Base-by-base conservation (phyloP, 1,140 invertebrate species). In the Vollenhovia emeryi region DNA sequence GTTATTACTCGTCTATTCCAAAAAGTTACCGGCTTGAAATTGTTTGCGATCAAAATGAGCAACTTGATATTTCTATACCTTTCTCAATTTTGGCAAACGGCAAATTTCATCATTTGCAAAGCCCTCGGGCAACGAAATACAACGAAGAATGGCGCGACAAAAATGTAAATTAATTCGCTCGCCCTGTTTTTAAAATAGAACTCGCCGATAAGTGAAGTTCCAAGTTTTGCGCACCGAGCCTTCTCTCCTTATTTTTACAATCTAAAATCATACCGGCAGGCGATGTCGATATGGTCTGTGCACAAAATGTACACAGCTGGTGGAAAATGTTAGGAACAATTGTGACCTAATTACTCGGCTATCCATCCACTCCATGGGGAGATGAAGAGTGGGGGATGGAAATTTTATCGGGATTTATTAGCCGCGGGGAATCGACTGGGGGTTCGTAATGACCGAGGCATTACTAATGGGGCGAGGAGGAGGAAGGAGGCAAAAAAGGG, bases 381-480 rank as follows among this genome's bases (percentile, higher is more conserved):
- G 13, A 48, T 5, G 27, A 30, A n/a, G 30, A 59, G n/a, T 15
- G 43, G 52, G 21, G 71, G 59, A 80, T 89, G 87, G 89, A 89
- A 93, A 92, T 92, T 93, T 93, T 89, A 92, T 92, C 88, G 90
- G 87, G 89, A 92, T 93, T 93, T 93, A 93, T 93, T 91, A 93
- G 88, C 89, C 89, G 83, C 90, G 92, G 90, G 88, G 93, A 93
- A 93, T 93, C 90, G 91, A 91, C 89, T 90, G 82, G 89, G 83
- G 84, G 83, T 79, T 91, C 92, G 89, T 93, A 93, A 93, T 93
- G 90, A 92, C 91, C 92, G 89, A 88, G 89, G 90, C 90, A 93
- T 93, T 92, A 92, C 92, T 91, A 92, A 93, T 93, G 90, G 91
- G 89, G 68, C 71, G 82, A 55, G 75, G 55, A 40, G 71, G 87